Evolutionary conservation across 2,888 invertebrate genomes (phyloP), one percentile per base, ranked within the genome.

Genomic region (Macrophya alboannulata): DNA sequence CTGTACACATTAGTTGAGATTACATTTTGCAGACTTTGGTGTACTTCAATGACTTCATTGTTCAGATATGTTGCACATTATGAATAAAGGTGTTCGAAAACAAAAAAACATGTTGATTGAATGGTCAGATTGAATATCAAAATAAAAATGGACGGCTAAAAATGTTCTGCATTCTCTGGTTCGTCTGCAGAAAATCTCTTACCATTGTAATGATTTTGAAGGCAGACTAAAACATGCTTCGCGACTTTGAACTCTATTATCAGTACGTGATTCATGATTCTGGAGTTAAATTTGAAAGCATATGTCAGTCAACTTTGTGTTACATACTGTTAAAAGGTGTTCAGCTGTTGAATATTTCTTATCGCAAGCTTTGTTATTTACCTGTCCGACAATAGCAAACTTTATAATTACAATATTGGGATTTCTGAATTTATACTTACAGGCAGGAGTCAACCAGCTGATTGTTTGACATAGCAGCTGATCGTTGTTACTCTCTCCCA

Each of bases 401-500:
- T 68, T 37, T 17, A 68, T 31, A 17, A 37, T 68, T 12, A 68
- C 68, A 79, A 40, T 21, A 59, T 79, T n/a, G 21, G 1, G 59
- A 84, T 43, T 74, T 59, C 84, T 74, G 79, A 84, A 84, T 83
- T 81, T 86, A 91, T 95, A 95, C 95, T 95, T 94, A 95, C 95
- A 95, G 94, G 94, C 95, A 95, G 91, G 95, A 95, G 94, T 95
- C 95, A 94, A 95, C 95, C 92, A 95, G 95, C 94, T 95, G 95
- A 94, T 95, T 95, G 94, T 95, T 95, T 93, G 95, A 95, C 95
- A 95, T 95, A 92, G 93, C 93, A 93, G 92, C 91, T 89, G 90
- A 89, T 90, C 90, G 89, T 90, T 84, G 87, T 89, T 87, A 88
- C 88, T 88, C 84, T 87, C 88, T 89, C 88, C 88, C 89, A 88